Conservation (phyloP, 2,888 invertebrate genomes). For the Alloscopus bannaensis region DNA sequence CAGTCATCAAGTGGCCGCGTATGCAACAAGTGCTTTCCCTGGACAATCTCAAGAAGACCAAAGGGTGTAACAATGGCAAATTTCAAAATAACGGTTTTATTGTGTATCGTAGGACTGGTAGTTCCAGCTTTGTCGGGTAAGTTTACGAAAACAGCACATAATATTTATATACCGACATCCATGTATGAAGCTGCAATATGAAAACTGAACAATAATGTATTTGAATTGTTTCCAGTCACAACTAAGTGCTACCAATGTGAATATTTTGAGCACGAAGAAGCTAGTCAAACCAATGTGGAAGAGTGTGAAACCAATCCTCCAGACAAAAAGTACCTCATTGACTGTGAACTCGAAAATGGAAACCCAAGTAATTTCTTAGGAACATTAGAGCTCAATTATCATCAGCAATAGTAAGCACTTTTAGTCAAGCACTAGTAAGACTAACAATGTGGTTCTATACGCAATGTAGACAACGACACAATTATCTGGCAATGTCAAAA, state of each 20-base stretch:
- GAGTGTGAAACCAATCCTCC: neutral
- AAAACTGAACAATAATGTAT: too few relatives aligned
- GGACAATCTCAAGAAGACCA: too few relatives aligned
- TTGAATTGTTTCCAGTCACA: neutral
- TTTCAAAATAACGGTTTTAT: neutral
- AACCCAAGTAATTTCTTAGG: neutral
- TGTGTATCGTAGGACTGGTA: neutral
- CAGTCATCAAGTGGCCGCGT: too few relatives aligned
- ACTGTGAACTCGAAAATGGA: neutral
- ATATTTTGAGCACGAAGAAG: neutral
- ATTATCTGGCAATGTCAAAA: conserved; percentile 47
- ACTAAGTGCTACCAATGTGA: conserved; percentile 2
- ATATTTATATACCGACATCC: neutral
- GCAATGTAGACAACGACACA: neutral
- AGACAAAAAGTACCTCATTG: neutral
- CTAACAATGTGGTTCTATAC: neutral
- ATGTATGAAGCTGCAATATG: neutral
- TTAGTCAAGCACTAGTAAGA: neutral
- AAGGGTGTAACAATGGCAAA: neutral
- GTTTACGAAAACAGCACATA: neutral
- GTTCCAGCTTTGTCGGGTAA: neutral
- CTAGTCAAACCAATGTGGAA: neutral
- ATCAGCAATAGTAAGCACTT: neutral
- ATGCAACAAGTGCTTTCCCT: too few relatives aligned
- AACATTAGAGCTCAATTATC: neutral